phyloP scores from a whole-genome alignment of 1,140 invertebrate genomes.

The Diorhabda elongata region DNA sequence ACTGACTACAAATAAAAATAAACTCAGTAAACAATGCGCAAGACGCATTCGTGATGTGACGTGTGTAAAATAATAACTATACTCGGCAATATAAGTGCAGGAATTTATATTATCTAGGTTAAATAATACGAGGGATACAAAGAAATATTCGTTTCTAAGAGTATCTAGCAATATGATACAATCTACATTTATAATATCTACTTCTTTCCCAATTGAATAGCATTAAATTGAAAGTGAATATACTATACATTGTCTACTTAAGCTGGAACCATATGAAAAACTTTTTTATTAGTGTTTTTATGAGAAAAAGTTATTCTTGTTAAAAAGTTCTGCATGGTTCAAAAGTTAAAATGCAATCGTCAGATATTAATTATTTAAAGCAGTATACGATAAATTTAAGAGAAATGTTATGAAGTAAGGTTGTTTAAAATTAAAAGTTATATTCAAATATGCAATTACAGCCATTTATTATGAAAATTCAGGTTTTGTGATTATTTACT shows the following conservation, averaged over 20 bases:
- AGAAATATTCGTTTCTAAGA: no score
- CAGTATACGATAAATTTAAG: no score
- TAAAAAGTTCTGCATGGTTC: slow-evolving; percentile 8
- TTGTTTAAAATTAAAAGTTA: no score
- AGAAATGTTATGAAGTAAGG: no score
- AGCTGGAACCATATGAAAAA: background rate
- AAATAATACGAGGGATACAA: background rate
- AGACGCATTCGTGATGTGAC: background rate
- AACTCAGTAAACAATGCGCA: background rate
- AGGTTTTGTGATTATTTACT: no score
- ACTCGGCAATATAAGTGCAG: background rate
- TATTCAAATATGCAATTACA: no score
- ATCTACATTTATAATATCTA: no score
- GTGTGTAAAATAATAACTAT: background rate
- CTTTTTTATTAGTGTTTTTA: slow-evolving; percentile 1
- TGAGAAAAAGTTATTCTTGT: background rate
- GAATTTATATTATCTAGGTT: background rate
- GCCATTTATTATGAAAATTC: no score
- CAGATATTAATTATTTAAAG: background rate
- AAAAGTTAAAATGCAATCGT: slow-evolving; percentile 24
- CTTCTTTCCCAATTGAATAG: no score
- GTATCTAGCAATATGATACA: no score
- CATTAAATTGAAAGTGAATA: no score
- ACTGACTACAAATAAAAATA: background rate
- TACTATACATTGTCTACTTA: background rate